A percentile compares a stretch with the other conserved stretches of the same genome.
Evolutionary conservation across 2,113 vertebrate species (phyloP).

Genomic region (Chlorocebus sabaeus): DNA sequence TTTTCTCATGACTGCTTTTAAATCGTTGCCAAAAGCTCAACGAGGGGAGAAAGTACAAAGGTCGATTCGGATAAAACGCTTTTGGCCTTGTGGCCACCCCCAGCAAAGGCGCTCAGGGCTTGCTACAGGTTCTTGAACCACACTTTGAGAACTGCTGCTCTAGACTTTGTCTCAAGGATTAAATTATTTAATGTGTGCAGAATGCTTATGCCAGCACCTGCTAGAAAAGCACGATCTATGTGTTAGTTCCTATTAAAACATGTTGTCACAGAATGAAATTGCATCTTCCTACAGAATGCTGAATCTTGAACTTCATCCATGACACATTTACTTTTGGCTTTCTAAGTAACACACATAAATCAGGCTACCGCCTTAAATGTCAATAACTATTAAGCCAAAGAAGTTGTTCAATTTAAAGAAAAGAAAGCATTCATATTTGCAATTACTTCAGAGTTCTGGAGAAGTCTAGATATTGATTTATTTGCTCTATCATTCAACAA

Average conservation of each 20-base stretch:
- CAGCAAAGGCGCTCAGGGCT: not conserved
- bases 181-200: not conserved
- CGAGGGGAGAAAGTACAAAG: not conserved
- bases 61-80: not conserved
- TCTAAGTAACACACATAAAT: constrained; percentile 27
- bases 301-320: constrained; percentile 18
- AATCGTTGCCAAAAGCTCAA: not conserved
- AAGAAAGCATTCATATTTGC: constrained; percentile 42
- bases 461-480: constrained; percentile 47
- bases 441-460: constrained; percentile 48
- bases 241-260: not conserved
- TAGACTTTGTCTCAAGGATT: not conserved
- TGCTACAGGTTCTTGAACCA: not conserved
- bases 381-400: constrained; percentile 35
- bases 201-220: not conserved
- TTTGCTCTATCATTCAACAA: constrained; percentile 26
- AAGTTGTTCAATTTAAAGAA: constrained; percentile 37
- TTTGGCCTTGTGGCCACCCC: not conserved
- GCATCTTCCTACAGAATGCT: not conserved
- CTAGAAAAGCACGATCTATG: not conserved
- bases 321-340: not conserved
- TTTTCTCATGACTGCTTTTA: not conserved
- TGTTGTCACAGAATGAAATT: not conserved
- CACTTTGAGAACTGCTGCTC: not conserved
- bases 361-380: constrained; percentile 5